Evolutionary conservation across 64 coral and sea anemone species (phyloP).

Genomic region (Dendronephthya gigantea): DNA sequence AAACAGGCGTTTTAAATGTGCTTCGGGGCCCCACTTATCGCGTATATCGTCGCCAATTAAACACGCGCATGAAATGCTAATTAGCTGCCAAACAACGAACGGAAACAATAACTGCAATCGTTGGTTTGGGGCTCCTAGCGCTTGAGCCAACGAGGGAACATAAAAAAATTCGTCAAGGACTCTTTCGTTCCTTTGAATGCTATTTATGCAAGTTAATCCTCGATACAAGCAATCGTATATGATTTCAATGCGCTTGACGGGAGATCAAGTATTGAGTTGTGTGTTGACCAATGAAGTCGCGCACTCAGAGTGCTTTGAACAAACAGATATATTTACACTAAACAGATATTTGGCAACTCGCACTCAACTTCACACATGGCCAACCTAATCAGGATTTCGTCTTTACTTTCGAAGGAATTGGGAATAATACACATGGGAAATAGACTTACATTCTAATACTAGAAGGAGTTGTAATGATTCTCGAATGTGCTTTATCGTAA

Average conservation of each 20-base stretch:
- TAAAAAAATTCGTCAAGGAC: background rate
- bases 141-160: background rate
- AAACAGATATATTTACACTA: no score
- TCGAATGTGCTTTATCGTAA: no score
- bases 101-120: background rate
- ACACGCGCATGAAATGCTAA: conserved; percentile 2
- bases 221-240: background rate
- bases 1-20: conserved; percentile 7
- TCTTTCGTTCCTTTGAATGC: background rate
- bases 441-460: no score
- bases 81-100: background rate
- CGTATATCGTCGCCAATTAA: background rate
- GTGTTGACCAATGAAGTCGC: background rate
- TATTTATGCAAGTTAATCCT: background rate
- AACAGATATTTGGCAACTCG: no score
- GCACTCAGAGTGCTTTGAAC: background rate
- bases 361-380: no score
- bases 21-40: background rate
- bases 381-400: no score
- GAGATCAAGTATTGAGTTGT: background rate
- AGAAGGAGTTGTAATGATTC: no score
- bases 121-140: background rate
- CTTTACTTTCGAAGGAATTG: no score
- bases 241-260: background rate
- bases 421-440: no score